These are phyloP conservation scores for Chalcosyrphus nemorum DNA, from an alignment of 2,888 invertebrate genomes.

Conservation along the genomic window DNA sequence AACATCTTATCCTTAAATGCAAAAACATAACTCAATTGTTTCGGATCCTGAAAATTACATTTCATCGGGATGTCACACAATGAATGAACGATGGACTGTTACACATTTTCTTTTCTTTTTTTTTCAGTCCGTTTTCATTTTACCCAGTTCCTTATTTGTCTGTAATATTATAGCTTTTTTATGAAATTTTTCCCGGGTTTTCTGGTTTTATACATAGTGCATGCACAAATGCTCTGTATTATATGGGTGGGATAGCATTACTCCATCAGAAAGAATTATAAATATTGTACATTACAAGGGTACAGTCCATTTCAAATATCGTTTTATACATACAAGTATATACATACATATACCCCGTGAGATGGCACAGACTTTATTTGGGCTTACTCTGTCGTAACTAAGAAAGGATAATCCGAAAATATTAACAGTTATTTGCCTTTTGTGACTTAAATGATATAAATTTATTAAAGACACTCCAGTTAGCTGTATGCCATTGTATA, in stretches of 20 bases:
- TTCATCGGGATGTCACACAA: slow-evolving; percentile 3
- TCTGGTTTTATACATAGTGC: not conserved
- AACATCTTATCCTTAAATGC: not conserved
- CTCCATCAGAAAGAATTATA: slow-evolving; percentile 2
- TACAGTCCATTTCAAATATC: not conserved
- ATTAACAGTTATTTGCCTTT: slow-evolving; percentile 33
- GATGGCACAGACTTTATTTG: slow-evolving; percentile 3
- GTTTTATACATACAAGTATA: not conserved
- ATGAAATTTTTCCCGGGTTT: not conserved
- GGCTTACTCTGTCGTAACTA: slow-evolving; percentile 1
- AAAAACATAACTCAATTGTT: slow-evolving; percentile 7
- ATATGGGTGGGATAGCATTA: not conserved
- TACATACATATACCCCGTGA: not conserved
- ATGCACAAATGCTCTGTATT: not conserved
- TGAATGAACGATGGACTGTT: not conserved
- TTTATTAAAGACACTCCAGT: slow-evolving; percentile 12
- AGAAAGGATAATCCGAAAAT: slow-evolving; percentile 35
- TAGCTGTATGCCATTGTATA: not conserved
- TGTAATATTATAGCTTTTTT: not conserved
- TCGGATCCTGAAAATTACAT: not conserved
- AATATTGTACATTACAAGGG: not conserved
- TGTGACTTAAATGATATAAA: slow-evolving; percentile 7
- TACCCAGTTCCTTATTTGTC: not conserved
- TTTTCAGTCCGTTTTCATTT: not conserved
- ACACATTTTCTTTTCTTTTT: not conserved